Percentiles rank a stretch among this genome's conserved stretches.
phyloP scores from a whole-genome alignment of 2,113 vertebrate genomes.

The Notothenia rossii region DNA sequence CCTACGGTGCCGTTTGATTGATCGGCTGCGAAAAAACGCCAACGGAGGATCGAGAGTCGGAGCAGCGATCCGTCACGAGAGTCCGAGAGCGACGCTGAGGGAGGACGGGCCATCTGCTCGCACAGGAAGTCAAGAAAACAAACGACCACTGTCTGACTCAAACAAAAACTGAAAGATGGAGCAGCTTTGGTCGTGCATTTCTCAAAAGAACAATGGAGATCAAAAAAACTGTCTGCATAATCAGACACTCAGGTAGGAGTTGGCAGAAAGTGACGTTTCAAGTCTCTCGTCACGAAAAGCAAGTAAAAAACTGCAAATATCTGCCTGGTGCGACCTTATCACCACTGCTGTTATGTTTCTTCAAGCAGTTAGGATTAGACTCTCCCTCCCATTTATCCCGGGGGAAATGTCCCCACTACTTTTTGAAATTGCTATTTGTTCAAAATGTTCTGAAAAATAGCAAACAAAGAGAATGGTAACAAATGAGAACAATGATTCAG shows the following conservation, averaged over 20 bases:
- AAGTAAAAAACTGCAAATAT: not conserved
- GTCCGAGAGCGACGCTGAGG: conserved; percentile 25
- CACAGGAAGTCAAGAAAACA: conserved; percentile 15
- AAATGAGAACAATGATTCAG: no score
- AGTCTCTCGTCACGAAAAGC: conserved; percentile 8
- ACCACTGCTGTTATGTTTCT: no score
- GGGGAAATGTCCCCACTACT: no score
- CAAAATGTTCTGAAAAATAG: no score
- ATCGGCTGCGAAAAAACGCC: conserved; percentile 45
- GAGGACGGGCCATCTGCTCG: conserved; percentile 42
- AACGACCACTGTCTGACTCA: conserved; percentile 9
- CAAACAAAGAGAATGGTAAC: no score
- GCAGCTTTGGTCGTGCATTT: conserved; percentile 5
- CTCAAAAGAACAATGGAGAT: conserved; percentile 16
- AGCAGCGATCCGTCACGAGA: conserved; percentile 59
- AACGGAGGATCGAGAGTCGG: conserved; percentile 38
- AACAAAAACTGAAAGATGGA: conserved; percentile 13
- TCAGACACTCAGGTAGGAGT: not conserved
- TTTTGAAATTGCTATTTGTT: no score
- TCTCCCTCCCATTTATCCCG: no score
- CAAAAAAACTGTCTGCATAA: not conserved
- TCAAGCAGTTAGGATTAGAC: no score
- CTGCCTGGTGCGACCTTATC: no score
- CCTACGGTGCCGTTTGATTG: conserved; percentile 52
- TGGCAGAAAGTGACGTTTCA: conserved; percentile 4